Conservation (phyloP, 64 coral and sea anemone genomes). For the Porites australiensis region DNA sequence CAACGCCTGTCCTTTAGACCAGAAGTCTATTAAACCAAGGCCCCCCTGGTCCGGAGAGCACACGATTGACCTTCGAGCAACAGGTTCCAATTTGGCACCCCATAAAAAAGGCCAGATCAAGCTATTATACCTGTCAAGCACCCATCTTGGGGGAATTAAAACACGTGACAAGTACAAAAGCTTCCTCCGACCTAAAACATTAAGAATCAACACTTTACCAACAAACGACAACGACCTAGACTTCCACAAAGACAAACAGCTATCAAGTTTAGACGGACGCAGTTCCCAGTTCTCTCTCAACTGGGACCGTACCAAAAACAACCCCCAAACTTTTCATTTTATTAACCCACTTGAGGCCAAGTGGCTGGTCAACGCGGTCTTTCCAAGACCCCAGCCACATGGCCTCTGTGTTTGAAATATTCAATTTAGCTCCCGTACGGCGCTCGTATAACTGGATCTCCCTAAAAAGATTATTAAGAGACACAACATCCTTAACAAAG, state of each 20-base stretch:
- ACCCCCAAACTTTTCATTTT: conserved; percentile 25
- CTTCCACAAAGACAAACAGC: conserved; percentile 14
- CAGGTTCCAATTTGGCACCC: neutral
- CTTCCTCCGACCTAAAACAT: neutral
- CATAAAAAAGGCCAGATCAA: conserved; percentile 8
- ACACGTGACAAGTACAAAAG: neutral
- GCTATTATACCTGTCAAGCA: neutral
- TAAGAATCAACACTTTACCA: neutral
- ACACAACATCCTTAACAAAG: neutral
- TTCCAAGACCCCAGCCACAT: conserved; percentile 23
- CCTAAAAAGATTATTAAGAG: neutral
- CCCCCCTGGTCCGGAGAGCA: neutral
- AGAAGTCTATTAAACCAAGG: neutral
- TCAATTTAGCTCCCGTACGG: neutral
- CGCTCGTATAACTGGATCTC: neutral
- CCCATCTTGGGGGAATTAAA: neutral
- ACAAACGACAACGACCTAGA: neutral
- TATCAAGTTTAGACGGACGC: neutral
- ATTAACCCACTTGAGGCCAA: neutral
- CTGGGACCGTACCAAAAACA: neutral
- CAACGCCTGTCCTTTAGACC: neutral
- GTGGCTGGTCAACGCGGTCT: neutral
- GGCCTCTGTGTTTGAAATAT: neutral
- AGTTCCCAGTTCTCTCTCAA: conserved; percentile 8
- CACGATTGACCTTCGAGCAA: neutral